Evolutionary conservation across 1,140 invertebrate species (phyloP).

Genomic region (Nylanderia fulva): DNA sequence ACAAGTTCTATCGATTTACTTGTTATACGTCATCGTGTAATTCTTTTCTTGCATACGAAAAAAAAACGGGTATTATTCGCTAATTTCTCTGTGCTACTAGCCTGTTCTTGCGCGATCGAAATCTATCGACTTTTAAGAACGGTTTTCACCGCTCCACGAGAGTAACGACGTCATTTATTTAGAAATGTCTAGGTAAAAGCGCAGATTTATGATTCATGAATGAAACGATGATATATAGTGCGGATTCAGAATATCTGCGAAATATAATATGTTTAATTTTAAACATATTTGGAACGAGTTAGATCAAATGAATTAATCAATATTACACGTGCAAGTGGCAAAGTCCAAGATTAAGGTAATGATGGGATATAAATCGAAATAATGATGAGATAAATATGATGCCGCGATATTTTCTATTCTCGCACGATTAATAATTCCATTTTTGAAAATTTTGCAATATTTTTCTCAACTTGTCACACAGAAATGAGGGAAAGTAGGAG

Average conservation of each 20-base stretch:
- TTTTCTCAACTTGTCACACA: background rate
- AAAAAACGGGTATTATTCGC: conserved; percentile 14
- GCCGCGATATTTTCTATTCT: background rate
- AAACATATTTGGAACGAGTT: background rate
- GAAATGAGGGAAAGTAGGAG: background rate
- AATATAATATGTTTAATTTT: background rate
- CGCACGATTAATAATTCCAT: background rate
- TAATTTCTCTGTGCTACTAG: conserved; percentile 45
- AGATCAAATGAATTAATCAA: background rate
- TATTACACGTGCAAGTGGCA: background rate
- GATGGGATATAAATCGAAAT: background rate
- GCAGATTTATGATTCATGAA: conserved; percentile 30
- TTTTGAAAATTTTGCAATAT: background rate
- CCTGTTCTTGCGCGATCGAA: conserved; percentile 42
- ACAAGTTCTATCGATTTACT: conserved; percentile 6
- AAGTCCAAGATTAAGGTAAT: background rate
- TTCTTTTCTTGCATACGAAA: background rate
- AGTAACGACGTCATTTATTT: conserved; percentile 35
- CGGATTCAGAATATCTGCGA: background rate
- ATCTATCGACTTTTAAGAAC: conserved; percentile 43
- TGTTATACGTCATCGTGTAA: conserved; percentile 18
- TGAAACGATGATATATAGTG: background rate
- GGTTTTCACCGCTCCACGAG: conserved; percentile 37
- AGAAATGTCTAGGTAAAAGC: conserved; percentile 18
- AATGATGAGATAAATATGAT: background rate